Evolutionary conservation across 2,113 vertebrate species (phyloP).

Genomic region (Triplophysa rosa): DNA sequence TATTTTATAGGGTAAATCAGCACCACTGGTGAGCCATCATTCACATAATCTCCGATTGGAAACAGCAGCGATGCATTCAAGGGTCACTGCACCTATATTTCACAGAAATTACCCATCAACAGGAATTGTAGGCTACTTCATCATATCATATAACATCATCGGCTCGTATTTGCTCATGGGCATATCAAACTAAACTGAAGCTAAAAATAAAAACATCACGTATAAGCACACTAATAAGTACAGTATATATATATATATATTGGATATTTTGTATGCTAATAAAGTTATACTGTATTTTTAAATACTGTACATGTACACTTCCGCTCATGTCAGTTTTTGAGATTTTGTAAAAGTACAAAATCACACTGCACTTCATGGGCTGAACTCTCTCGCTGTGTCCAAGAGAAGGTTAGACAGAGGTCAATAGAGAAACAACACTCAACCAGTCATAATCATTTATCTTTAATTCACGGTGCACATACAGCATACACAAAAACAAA

Average conservation of each 20-base stretch:
- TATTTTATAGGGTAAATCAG: constrained; percentile 9
- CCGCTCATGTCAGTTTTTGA: too few relatives aligned
- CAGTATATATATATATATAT: too few relatives aligned
- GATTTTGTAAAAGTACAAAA: neutral
- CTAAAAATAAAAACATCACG: too few relatives aligned
- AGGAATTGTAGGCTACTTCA: too few relatives aligned
- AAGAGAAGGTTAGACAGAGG: constrained; percentile 38
- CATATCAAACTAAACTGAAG: too few relatives aligned
- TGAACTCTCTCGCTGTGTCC: neutral
- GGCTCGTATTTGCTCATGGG: too few relatives aligned
- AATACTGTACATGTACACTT: too few relatives aligned
- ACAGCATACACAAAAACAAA: neutral
- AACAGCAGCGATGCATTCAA: neutral
- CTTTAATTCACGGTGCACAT: constrained; percentile 49
- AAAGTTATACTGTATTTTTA: neutral
- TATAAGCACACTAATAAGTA: too few relatives aligned
- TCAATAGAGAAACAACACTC: constrained; percentile 39
- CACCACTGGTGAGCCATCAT: neutral
- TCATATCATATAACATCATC: too few relatives aligned
- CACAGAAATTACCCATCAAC: constrained; percentile 30
- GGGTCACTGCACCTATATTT: constrained; percentile 8
- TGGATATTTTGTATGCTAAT: neutral
- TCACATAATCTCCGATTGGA: neutral
- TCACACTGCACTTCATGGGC: neutral
- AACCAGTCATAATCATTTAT: constrained; percentile 47